phyloP scores from a whole-genome alignment of 2,113 vertebrate genomes.

The Brienomyrus brachyistius region DNA sequence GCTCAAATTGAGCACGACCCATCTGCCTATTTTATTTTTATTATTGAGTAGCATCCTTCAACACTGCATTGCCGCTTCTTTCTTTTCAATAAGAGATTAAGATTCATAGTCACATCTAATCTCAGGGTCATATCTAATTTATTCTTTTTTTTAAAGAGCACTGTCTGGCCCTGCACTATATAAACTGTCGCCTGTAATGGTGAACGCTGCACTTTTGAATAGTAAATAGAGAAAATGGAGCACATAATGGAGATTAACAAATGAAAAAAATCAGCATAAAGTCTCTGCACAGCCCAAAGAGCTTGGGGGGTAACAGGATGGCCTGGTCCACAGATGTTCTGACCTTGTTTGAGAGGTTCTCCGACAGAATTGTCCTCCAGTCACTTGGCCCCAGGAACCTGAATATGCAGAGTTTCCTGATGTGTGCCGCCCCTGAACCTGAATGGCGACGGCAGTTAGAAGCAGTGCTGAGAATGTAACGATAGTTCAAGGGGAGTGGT shows the following conservation, averaged over 20 bases:
- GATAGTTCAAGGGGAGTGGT: not conserved
- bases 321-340: not conserved
- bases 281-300: not conserved
- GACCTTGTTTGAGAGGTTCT: not conserved
- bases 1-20: not conserved
- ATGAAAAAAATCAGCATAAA: not conserved
- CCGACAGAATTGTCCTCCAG: not conserved
- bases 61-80: not conserved
- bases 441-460: not conserved
- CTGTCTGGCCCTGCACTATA: not conserved
- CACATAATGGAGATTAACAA: not conserved
- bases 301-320: not conserved
- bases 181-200: not conserved
- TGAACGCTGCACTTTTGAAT: not conserved
- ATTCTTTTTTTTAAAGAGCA: not conserved
- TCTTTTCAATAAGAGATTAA: not conserved
- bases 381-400: not conserved
- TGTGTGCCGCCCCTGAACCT: not conserved
- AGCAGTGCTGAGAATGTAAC: not conserved
- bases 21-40: not conserved
- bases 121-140: not conserved
- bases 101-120: not conserved
- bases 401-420: not conserved
- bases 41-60: not conserved
- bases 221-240: not conserved